Conservation (phyloP, 2,797 vertebrate genomes). For the Bovichtus diacanthus region DNA sequence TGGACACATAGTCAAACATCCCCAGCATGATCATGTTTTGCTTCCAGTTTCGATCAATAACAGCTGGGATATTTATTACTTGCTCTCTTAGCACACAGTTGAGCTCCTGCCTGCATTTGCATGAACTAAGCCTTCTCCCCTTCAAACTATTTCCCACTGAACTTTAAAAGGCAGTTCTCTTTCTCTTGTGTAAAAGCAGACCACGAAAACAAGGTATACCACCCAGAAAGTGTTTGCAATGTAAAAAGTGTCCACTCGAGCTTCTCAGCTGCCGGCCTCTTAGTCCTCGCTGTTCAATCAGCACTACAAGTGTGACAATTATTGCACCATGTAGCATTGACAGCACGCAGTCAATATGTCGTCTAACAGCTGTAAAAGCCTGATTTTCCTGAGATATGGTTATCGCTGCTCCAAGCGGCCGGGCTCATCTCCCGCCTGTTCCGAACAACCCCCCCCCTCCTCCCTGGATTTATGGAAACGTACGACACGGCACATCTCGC, state of each 20-base stretch:
- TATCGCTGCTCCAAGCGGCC: neutral
- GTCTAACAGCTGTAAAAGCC: neutral
- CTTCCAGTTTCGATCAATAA: conserved; percentile 8
- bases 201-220: conserved; percentile 1
- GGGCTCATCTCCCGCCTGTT: neutral
- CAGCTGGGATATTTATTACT: conserved; percentile 8
- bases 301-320: neutral
- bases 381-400: too few relatives aligned
- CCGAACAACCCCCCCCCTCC: conserved; percentile 6
- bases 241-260: conserved; percentile 6
- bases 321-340: neutral
- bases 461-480: neutral
- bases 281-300: neutral
- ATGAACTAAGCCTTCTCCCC: conserved; percentile 6
- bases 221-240: too few relatives aligned
- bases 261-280: conserved; percentile 8
- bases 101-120: conserved; percentile 19
- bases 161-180: neutral
- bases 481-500: neutral
- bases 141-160: conserved; percentile 25
- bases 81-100: conserved; percentile 19
- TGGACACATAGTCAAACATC: neutral
- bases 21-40: neutral
- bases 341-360: neutral
- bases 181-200: neutral